Percentiles rank a stretch among this genome's conserved stretches.
These are phyloP conservation scores for Grus americana DNA, from an alignment of 2,113 vertebrate species.

Conservation along the genomic window DNA sequence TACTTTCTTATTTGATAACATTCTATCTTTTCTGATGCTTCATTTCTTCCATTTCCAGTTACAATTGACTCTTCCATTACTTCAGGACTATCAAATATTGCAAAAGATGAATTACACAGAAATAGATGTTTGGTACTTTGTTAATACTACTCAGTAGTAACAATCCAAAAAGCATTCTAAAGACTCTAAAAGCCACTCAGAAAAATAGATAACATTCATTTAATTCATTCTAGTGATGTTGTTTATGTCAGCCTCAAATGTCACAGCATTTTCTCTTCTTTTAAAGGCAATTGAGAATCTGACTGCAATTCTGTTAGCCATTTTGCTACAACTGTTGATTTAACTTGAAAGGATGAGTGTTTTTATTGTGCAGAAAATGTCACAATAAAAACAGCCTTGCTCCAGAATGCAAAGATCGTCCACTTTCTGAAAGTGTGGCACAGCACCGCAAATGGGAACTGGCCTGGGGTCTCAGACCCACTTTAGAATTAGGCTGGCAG, in stretches of 20 bases:
- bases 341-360: conserved; percentile 4
- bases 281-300: conserved; percentile 2
- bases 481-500: background rate
- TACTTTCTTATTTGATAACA: conserved; percentile 6
- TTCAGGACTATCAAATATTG: background rate
- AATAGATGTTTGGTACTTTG: background rate
- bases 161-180: conserved; percentile 20
- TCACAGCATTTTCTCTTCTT: conserved; percentile 21
- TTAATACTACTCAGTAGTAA: background rate
- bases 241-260: conserved; percentile 32
- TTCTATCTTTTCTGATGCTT: background rate
- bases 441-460: background rate
- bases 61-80: background rate
- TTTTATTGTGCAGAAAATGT: background rate
- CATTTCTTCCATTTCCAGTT: background rate
- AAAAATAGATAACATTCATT: conserved; percentile 38
- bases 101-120: background rate
- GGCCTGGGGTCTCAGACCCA: background rate
- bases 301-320: background rate
- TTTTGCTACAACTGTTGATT: conserved; percentile 31
- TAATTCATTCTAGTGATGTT: conserved; percentile 48
- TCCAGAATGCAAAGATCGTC: background rate
- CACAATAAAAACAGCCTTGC: background rate
- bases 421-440: background rate
- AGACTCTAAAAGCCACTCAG: conserved; percentile 32